Percentiles rank a stretch among this genome's conserved stretches.
Conservation (phyloP, 2,797 vertebrate genomes). For the Mycteria americana region DNA sequence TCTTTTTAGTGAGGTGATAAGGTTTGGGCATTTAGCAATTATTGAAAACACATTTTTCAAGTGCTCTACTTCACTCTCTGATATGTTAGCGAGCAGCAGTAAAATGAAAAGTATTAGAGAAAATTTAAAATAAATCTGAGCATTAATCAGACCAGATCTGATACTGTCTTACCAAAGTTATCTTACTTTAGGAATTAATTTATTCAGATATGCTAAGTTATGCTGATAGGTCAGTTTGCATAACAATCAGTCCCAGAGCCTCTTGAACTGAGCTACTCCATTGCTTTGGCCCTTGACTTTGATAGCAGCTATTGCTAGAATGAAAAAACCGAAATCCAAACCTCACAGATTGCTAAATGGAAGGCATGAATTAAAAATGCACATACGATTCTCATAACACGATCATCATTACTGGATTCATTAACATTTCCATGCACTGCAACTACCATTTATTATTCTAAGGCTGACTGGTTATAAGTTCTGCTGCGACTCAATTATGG, state of each 20-base stretch:
- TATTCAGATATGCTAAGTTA: not conserved
- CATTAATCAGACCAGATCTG: not conserved
- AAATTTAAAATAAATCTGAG: not conserved
- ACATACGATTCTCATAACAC: not conserved
- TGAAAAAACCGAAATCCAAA: not conserved
- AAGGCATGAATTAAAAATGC: not conserved
- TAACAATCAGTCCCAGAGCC: not conserved
- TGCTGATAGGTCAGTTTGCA: not conserved
- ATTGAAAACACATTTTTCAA: not conserved
- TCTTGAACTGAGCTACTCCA: not conserved
- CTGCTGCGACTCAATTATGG: not conserved
- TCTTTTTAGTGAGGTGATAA: not conserved
- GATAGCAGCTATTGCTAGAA: not conserved
- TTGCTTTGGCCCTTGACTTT: not conserved
- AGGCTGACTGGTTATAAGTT: not conserved
- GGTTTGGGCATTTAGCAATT: not conserved
- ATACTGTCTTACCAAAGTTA: not conserved
- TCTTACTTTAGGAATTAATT: not conserved
- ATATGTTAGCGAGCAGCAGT: not conserved
- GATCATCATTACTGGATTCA: not conserved
- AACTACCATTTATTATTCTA: not conserved
- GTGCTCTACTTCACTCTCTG: not conserved
- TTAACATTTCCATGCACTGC: not conserved
- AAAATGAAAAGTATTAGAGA: not conserved
- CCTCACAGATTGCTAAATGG: not conserved